Evolutionary conservation across 2,113 vertebrate species (phyloP).

Genomic region (Otocyon megalotis): DNA sequence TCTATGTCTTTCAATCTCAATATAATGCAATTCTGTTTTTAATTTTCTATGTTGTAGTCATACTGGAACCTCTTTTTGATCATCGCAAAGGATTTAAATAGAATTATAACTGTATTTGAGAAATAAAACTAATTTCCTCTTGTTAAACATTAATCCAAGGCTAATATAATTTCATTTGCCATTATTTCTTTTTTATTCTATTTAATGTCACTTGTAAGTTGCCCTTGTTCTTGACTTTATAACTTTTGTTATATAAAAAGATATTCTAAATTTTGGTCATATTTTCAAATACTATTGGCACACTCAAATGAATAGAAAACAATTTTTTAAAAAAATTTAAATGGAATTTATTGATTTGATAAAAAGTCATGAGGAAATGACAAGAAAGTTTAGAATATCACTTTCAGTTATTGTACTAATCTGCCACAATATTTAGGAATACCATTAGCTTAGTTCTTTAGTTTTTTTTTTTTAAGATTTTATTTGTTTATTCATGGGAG

Average conservation of each 20-base stretch:
- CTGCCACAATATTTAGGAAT: neutral
- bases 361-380: neutral
- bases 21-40: neutral
- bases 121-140: conserved; percentile 49
- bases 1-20: neutral
- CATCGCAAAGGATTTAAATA: neutral
- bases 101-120: conserved; percentile 21
- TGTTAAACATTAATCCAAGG: neutral
- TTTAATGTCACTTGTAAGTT: conserved; percentile 1
- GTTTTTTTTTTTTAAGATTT: too few species aligned
- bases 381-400: neutral
- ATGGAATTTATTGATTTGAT: neutral
- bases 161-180: conserved; percentile 36
- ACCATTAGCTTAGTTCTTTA: neutral
- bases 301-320: neutral
- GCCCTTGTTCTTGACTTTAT: neutral
- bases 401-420: neutral
- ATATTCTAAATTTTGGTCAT: neutral
- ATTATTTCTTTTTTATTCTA: neutral
- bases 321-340: neutral
- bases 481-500: too few species aligned
- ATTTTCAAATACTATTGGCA: neutral
- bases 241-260: neutral
- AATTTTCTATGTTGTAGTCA: neutral
- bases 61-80: neutral